Base-by-base conservation (phyloP, 2,888 invertebrate genomes). In the Eristalis tenax region DNA sequence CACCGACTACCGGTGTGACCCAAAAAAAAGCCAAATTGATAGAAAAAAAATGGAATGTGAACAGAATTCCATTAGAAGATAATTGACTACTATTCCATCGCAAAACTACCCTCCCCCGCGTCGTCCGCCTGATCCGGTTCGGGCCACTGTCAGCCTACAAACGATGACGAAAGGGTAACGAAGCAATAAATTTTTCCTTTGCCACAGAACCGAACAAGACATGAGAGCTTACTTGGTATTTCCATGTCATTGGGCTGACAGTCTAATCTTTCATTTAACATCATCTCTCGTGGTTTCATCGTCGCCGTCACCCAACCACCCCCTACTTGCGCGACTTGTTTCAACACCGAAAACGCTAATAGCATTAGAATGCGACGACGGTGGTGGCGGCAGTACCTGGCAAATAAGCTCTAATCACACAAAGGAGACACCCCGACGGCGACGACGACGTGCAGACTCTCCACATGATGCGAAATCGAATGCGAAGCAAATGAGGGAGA, bases 221-320 rank as follows among this genome's bases (percentile, higher is more conserved):
- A 65, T 69, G 43, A 76, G 63, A 82, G 87, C 87, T 87, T 83
- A 87, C 83, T 83, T 68, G 79, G 76, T 23, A 83, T 87, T 87
- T 87, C 83, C 75, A 83, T 87, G 87, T 87, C 87, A 87, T 76
- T 87, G 71, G 78, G 66, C 76, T 83, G 87, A 79, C 87, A 83
- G 57, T 10, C 66, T 87, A 87, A 87, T 87, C 87, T 71, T 76
- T 38, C 61, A 70, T 86, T 78, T 74, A 78, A 86, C 77, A 78
- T 77, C 78, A 77, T 82, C 73, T 78, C 85, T 50, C 26, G 59
- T 26, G 40, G 57, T 65, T 68, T 43, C 22, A 2, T 15, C 61
- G 57, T n/a, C 26, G 59, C n/a, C 32, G 38, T 64, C 22, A 1
- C 23, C 43, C 56, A 38, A 66, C 66, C 18, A 22, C 40, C 18